phyloP scores from a whole-genome alignment of 2,797 vertebrate species.

The Glyptemys insculpta region DNA sequence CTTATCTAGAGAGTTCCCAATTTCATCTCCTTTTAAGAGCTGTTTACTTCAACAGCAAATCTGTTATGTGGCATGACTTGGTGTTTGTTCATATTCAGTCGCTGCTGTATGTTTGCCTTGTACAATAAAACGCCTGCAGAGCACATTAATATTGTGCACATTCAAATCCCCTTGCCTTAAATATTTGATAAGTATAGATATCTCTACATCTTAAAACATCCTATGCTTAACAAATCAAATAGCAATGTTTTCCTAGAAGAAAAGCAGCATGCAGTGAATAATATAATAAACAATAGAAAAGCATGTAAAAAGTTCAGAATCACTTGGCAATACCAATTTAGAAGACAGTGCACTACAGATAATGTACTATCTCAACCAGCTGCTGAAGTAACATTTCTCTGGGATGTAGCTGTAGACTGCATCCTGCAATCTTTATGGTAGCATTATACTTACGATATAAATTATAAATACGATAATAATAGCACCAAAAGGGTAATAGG shows the following conservation, averaged over 20 bases:
- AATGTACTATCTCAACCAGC: background rate
- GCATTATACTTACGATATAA: background rate
- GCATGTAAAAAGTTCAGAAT: background rate
- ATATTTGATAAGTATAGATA: constrained; percentile 67
- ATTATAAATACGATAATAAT: too few relatives aligned
- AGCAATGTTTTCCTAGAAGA: background rate
- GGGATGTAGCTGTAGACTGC: background rate
- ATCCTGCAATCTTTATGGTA: background rate
- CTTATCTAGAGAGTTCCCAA: background rate
- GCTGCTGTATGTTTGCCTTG: constrained; percentile 1
- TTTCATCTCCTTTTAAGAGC: background rate
- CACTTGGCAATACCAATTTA: background rate
- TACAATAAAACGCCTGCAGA: background rate
- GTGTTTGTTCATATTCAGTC: background rate
- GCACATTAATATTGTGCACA: constrained; percentile 29
- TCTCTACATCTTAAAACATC: constrained; percentile 6
- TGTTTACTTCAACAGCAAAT: constrained; percentile 1
- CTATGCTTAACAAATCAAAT: constrained; percentile 20
- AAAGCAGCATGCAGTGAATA: background rate
- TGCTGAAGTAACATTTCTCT: background rate
- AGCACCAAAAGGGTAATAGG: background rate
- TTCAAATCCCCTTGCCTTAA: constrained; percentile 55
- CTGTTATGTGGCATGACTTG: background rate
- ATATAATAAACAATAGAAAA: constrained; percentile 12
- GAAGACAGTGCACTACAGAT: background rate